Percentiles rank a stretch among this genome's conserved stretches.
phyloP scores from a whole-genome alignment of 2,113 vertebrate species.

The Rissa tridactyla region DNA sequence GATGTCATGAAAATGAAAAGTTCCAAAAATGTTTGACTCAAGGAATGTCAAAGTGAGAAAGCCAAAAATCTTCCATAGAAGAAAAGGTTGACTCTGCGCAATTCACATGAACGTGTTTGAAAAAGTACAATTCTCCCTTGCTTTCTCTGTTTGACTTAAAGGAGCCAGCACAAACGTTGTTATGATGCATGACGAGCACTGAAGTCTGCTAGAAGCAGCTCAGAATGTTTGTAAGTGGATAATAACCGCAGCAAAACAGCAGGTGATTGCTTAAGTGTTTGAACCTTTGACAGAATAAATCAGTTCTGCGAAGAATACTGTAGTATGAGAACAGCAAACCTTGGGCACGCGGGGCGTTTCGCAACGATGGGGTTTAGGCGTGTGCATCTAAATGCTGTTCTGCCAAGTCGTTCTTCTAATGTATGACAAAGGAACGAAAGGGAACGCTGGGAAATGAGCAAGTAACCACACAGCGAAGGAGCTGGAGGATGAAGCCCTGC shows the following conservation, averaged over 20 bases:
- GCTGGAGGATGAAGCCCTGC: background rate
- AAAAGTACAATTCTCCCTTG: background rate
- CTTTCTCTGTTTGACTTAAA: background rate
- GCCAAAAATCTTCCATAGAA: background rate
- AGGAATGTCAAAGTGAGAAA: background rate
- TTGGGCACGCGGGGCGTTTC: rapidly evolving
- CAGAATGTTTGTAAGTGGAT: background rate
- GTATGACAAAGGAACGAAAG: background rate
- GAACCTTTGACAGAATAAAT: background rate
- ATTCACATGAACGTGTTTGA: background rate
- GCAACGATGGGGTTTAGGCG: rapidly evolving
- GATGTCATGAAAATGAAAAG: background rate
- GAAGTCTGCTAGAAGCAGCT: background rate
- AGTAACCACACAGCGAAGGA: background rate
- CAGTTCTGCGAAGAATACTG: background rate
- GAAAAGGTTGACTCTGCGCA: background rate
- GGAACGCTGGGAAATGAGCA: rapidly evolving
- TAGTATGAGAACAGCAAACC: rapidly evolving
- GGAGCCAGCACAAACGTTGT: background rate
- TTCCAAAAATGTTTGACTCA: background rate
- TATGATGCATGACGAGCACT: background rate
- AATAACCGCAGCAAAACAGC: background rate
- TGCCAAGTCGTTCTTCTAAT: background rate
- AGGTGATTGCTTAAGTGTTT: background rate
- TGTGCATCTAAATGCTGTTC: background rate